Percentiles rank a stretch among this genome's conserved stretches.
phyloP scores from a whole-genome alignment of 2,113 vertebrate species.

The Elaphurus davidianus region DNA sequence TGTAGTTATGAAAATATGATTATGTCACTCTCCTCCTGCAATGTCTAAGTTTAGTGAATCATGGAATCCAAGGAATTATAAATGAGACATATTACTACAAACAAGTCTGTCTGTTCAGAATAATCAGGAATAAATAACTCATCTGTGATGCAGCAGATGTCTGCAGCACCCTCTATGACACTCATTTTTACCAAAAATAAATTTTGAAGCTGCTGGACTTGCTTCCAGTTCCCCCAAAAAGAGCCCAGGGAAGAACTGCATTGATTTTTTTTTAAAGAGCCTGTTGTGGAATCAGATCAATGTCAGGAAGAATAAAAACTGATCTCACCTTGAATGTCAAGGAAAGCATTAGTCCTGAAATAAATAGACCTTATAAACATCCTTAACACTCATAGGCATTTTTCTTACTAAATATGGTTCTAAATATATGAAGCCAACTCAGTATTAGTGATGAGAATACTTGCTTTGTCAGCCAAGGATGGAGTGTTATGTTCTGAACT shows the following conservation, averaged over 20 bases:
- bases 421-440: not conserved
- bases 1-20: not conserved
- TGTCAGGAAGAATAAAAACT: not conserved
- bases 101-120: not conserved
- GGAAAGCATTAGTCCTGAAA: constrained; percentile 1
- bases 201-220: not conserved
- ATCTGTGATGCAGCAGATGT: not conserved
- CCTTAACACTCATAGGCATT: not conserved
- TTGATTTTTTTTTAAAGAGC: not conserved
- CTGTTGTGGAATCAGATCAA: not conserved
- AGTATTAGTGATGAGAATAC: not conserved
- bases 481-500: not conserved
- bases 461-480: not conserved
- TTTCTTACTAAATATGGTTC: not conserved
- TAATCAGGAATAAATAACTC: constrained; percentile 19
- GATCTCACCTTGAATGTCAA: not conserved
- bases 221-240: not conserved
- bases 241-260: not conserved
- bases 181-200: constrained; percentile 42
- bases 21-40: not conserved
- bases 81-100: not conserved
- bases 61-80: not conserved
- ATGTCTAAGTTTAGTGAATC: not conserved
- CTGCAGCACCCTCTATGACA: not conserved
- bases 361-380: not conserved